These are phyloP conservation scores for Cephalopterus ornatus DNA, from an alignment of 2,113 vertebrate genomes.

Conservation along the genomic window DNA sequence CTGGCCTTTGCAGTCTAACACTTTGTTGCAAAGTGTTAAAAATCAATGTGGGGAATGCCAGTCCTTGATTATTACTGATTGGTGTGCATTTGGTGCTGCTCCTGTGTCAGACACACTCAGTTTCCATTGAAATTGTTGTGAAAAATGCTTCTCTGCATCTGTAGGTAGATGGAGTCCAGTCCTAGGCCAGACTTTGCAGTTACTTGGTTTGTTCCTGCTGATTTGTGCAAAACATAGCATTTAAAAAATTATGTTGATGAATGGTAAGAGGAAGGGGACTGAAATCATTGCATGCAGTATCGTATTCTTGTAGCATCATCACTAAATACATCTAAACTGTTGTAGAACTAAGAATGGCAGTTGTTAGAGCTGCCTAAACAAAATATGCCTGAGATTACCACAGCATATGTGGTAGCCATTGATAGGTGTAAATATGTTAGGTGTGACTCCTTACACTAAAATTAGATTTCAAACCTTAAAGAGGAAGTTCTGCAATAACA, in stretches of 20 bases:
- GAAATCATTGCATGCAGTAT: neutral
- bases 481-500: neutral
- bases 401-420: neutral
- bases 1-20: neutral
- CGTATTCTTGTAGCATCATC: neutral
- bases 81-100: neutral
- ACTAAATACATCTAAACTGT: neutral
- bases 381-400: neutral
- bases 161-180: neutral
- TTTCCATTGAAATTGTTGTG: neutral
- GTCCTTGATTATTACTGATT: neutral
- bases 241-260: neutral
- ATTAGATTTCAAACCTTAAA: neutral
- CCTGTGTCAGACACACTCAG: fast-evolving
- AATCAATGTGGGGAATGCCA: neutral
- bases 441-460: neutral
- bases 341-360: neutral
- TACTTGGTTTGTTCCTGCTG: neutral
- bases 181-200: neutral
- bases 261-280: neutral
- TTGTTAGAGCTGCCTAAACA: neutral
- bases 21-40: neutral
- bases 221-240: neutral
- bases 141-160: neutral
- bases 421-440: neutral